Base-by-base conservation (phyloP, 2,113 vertebrate species). In the Corvus cornix region DNA sequence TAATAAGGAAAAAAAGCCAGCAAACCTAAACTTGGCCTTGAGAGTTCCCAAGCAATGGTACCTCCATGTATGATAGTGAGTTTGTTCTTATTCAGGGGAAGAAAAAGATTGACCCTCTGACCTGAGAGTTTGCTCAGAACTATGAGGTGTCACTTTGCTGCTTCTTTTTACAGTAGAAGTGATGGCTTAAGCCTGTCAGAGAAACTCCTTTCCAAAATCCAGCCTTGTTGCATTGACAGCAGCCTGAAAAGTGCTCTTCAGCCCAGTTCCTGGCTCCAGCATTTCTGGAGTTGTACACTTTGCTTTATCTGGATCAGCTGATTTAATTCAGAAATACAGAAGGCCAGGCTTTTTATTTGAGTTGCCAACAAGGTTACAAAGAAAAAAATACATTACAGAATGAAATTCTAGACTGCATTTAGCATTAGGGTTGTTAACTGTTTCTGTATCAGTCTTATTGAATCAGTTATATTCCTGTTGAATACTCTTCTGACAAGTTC, bases 331-430 rank as follows among this genome's bases (percentile, higher is more conserved):
- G 80, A 86, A 70, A 59, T 84, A 37, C 7, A 27, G 64, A 48
- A 60, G 24, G 43, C 39, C 35, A 84, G 52, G 55, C 86, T 95
- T 96, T 96, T 95, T 93, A 93, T 95, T 96, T 87, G 86, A 84
- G 60, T 75, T 84, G 49, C 39, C 72, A 92, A 93, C 52, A 56
- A 90, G 56, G 39, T 96, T 95, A 72, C 23, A 84, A 89, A 78
- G 27, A 3, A 73, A 49, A 77, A 82, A 80, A n/a, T 6, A 11
- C 6, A 23, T 66, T 69, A 43, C 24, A 55, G 66, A 92, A 93
- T 89, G 3, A 52, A 90, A 84, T 90, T 89, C 21, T 67, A 55
- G 24, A 51, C 84, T 62, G 35, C 21, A 16, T 90, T 90, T 77
- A 87, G 55, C 59, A 59, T 14, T 68, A 69, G 8, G 27, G 10